Evolutionary conservation across 2,888 invertebrate genomes (phyloP).

Genomic region (Rotaria magnacalcarata): DNA sequence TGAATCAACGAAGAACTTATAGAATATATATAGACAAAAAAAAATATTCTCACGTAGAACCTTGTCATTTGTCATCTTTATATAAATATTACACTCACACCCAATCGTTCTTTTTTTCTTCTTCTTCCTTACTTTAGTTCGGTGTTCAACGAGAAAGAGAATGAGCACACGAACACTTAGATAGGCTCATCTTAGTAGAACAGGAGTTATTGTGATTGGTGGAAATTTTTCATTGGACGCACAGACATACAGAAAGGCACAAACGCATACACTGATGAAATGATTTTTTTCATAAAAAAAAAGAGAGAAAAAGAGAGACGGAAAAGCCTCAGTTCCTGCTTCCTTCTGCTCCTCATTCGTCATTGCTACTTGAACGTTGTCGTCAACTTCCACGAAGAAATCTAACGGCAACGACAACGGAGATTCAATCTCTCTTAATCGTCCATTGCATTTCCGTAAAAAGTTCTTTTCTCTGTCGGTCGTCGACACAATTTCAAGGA

Average conservation of each 20-base stretch:
- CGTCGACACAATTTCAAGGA: slow-evolving; percentile 32
- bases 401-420: background rate
- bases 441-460: slow-evolving; percentile 33
- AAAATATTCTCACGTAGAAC: slow-evolving; percentile 5
- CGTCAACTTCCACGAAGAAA: slow-evolving; percentile 25
- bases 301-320: background rate
- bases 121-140: background rate
- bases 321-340: slow-evolving; percentile 28
- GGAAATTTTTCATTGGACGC: slow-evolving; percentile 24
- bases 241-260: background rate
- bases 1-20: background rate
- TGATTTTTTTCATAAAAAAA: background rate
- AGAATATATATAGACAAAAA: background rate
- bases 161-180: background rate
- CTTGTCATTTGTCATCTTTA: background rate
- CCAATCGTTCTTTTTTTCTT: background rate
- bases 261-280: background rate
- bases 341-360: slow-evolving; percentile 22
- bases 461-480: slow-evolving; percentile 15
- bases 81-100: background rate
- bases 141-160: background rate
- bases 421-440: slow-evolving; percentile 33
- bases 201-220: background rate
- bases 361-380: slow-evolving; percentile 13
- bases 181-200: background rate